Base-by-base conservation (phyloP, 2,113 vertebrate genomes). In the Nibea coibor region DNA sequence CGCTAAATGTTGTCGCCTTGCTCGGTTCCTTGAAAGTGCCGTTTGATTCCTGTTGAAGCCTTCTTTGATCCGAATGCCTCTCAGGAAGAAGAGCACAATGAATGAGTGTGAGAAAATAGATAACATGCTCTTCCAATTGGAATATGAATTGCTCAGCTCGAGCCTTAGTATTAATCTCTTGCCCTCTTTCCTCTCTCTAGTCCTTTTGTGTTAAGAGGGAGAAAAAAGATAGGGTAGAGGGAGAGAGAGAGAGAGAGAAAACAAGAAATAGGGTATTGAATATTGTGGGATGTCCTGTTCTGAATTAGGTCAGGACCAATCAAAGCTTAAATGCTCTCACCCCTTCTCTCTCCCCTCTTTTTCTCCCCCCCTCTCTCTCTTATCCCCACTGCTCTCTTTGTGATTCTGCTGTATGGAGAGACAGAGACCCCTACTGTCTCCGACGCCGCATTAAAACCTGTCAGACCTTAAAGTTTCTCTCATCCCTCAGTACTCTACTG, bases 271-370 rank as follows among this genome's bases (percentile, higher is more conserved):
- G 65, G 77, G 73, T 87, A 80, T 80, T 87, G 89, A 83, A 92
- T 90, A 91, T 90, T 91, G 84, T 94, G 91, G 93, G 92, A 93
- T 92, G 93, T 95, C 92, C 93, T 94, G 93, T 84, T 91, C 87
- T 89, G 91, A 94, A 95, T 95, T 94, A 94, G 93, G 92, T 94
- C 93, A 94, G 92, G 87, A 90, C 91, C 91, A 94, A 93, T 94
- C 93, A 93, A 93, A 92, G 88, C 87, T 90, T 88, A 86, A 91
- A 87, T 76, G 64, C 67, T 83, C 87, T 66, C 78, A 78, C 54
- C 76, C 78, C 71, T 77, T 53, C 64, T 74, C 72, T 57, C 70
- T 65, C 72, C 56, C 56, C 59, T 80, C 77, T 68, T 70, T 51
- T 57, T 58, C 62, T 82, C 66, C 73, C 62, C 77, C 75, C 67